A percentile compares a stretch with the other conserved stretches of the same genome.
phyloP scores from a whole-genome alignment of 2,888 invertebrate species.

The Trypoxylon attenuatum region DNA sequence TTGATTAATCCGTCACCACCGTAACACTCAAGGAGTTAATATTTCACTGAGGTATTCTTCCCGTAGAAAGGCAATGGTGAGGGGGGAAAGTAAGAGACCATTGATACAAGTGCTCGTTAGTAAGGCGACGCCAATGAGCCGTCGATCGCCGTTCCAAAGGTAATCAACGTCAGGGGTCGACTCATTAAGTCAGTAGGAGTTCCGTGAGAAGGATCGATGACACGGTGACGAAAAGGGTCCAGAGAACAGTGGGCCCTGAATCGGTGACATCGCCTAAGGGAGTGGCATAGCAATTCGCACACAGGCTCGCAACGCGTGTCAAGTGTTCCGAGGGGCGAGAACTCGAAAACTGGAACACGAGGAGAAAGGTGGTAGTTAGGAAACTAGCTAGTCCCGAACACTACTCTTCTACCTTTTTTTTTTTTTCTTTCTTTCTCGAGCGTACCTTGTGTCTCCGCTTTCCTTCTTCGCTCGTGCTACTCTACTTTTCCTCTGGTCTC shows the following conservation, averaged over 20 bases:
- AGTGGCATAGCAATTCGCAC: conserved; percentile 13
- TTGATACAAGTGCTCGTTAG: conserved; percentile 19
- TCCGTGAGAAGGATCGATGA: conserved; percentile 34
- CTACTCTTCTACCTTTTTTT: conserved; percentile 2
- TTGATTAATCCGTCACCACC: too few relatives aligned
- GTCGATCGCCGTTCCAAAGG: conserved; percentile 24
- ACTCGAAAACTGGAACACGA: conserved; percentile 45
- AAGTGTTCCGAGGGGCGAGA: conserved; percentile 28
- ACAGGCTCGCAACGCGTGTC: conserved; percentile 45
- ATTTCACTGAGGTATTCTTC: too few relatives aligned
- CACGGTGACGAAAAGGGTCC: conserved; percentile 8
- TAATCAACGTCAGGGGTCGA: conserved; percentile 10
- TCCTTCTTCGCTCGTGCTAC: conserved; percentile 8
- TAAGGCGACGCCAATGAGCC: background rate
- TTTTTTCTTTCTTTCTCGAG: conserved; percentile 2
- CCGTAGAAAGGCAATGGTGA: too few relatives aligned
- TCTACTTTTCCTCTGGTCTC: background rate
- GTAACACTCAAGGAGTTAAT: too few relatives aligned
- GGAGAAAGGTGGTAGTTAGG: conserved; percentile 29
- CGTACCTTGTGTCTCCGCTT: background rate
- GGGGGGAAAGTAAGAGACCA: background rate
- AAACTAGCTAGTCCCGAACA: conserved; percentile 20
- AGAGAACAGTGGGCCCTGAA: background rate
- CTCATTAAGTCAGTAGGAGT: conserved; percentile 20
- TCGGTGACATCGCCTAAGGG: conserved; percentile 4